These are phyloP conservation scores for Plectrocnemia conspersa DNA, from an alignment of 1,140 invertebrate species.

Conservation along the genomic window DNA sequence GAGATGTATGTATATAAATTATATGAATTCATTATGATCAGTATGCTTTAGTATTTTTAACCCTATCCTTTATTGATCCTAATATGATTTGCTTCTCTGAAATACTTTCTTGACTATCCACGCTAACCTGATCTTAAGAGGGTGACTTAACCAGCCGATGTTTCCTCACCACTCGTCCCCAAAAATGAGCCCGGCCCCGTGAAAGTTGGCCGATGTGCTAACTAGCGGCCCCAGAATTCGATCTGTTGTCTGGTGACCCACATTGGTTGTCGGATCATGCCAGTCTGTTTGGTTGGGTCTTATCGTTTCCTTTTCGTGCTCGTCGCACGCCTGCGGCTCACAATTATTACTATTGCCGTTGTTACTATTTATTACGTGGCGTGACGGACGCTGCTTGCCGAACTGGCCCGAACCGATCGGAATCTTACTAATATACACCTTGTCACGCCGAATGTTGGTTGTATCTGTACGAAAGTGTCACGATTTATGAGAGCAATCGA, in stretches of 20 bases:
- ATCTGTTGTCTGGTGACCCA: slow-evolving; percentile 19
- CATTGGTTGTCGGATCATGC: slow-evolving; percentile 10
- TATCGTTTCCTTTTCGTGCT: slow-evolving; percentile 7
- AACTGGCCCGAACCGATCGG: slow-evolving; percentile 8
- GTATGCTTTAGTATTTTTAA: too few relatives aligned
- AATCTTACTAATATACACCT: slow-evolving; percentile 2
- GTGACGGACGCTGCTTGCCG: slow-evolving; percentile 1
- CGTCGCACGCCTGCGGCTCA: background rate
- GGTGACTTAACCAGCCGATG: too few relatives aligned
- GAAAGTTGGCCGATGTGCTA: slow-evolving; percentile 23
- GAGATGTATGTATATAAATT: too few relatives aligned
- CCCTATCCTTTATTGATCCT: too few relatives aligned
- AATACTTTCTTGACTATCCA: too few relatives aligned
- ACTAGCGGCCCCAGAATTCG: slow-evolving; percentile 21
- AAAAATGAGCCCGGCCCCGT: slow-evolving; percentile 12
- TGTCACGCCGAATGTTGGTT: too few relatives aligned
- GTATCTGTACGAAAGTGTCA: too few relatives aligned
- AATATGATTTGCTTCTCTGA: too few relatives aligned
- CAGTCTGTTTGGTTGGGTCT: slow-evolving; percentile 12
- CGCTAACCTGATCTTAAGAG: too few relatives aligned
- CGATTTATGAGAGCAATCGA: too few relatives aligned
- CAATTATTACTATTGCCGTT: background rate
- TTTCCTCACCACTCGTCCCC: background rate
- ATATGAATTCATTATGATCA: too few relatives aligned
- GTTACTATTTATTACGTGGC: background rate